These are phyloP conservation scores for Micropoecilia bifurca DNA, from an alignment of 2,797 vertebrate species.

Conservation along the genomic window DNA sequence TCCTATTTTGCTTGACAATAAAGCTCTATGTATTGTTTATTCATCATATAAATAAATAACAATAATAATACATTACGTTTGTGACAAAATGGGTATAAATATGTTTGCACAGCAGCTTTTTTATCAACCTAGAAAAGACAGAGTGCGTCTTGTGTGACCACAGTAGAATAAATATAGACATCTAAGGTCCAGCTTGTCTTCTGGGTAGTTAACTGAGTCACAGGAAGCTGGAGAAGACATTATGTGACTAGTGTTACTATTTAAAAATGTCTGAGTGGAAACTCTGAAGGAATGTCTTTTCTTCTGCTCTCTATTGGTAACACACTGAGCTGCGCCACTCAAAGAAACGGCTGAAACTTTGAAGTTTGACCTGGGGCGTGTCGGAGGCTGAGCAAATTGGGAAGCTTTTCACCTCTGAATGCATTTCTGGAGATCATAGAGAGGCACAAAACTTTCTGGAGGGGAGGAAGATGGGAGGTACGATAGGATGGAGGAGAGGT, in stretches of 20 bases:
- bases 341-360: conserved; percentile 63
- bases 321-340: conserved; percentile 50
- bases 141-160: not conserved
- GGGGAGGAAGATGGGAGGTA: conserved; percentile 30
- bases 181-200: conserved; percentile 24
- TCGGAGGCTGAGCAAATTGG: conserved; percentile 45
- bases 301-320: conserved; percentile 47
- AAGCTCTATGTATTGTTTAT: not conserved
- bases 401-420: conserved; percentile 66
- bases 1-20: not conserved
- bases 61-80: not conserved
- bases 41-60: not conserved
- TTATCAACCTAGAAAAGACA: not conserved
- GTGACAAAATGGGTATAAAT: not conserved
- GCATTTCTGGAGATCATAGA: conserved; percentile 48
- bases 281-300: conserved; percentile 80
- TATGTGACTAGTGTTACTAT: conserved; percentile 59
- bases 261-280: conserved; percentile 68
- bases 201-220: conserved; percentile 41
- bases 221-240: conserved; percentile 70
- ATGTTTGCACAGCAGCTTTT: not conserved
- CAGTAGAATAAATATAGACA: conserved; percentile 30
- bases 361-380: conserved; percentile 70
- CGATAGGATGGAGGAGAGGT: conserved; percentile 51
- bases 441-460: conserved; percentile 42